These are phyloP conservation scores for Tethea ocularis DNA, from an alignment of 2,888 invertebrate genomes.

Conservation along the genomic window DNA sequence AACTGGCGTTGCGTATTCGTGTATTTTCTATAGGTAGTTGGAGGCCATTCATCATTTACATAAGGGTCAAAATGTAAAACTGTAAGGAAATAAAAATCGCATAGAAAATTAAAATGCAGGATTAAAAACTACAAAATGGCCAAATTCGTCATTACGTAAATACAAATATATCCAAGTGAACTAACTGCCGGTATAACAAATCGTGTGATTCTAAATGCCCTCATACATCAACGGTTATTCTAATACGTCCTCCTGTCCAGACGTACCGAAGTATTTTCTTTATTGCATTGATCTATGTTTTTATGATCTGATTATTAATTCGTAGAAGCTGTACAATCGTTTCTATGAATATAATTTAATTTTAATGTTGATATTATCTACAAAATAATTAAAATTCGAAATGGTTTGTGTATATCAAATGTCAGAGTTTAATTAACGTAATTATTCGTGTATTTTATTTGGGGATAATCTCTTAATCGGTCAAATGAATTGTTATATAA, in stretches of 20 bases:
- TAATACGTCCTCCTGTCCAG: constrained; percentile 3
- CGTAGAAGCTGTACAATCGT: not conserved
- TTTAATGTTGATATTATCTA: not conserved
- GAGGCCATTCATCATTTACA: too few species aligned
- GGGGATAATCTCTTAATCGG: not conserved
- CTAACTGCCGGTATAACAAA: too few species aligned
- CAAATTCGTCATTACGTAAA: too few species aligned
- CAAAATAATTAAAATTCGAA: constrained; percentile 9
- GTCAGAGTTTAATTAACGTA: not conserved
- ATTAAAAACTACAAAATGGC: too few species aligned
- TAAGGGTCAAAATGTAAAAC: too few species aligned
- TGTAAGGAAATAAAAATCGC: too few species aligned
- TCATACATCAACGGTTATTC: not conserved
- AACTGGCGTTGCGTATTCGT: too few species aligned
- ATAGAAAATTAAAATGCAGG: too few species aligned
- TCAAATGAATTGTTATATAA: not conserved
- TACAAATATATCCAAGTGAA: too few species aligned
- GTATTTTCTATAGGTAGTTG: too few species aligned
- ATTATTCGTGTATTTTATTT: not conserved
- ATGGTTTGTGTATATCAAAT: constrained; percentile 12
- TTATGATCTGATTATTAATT: constrained; percentile 1
- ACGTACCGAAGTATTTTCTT: not conserved
- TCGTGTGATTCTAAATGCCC: not conserved
- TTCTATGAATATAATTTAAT: not conserved
- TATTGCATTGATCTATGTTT: constrained; percentile 1